Conservation (phyloP, 2,113 vertebrate genomes). For the Trogon surrucura region DNA sequence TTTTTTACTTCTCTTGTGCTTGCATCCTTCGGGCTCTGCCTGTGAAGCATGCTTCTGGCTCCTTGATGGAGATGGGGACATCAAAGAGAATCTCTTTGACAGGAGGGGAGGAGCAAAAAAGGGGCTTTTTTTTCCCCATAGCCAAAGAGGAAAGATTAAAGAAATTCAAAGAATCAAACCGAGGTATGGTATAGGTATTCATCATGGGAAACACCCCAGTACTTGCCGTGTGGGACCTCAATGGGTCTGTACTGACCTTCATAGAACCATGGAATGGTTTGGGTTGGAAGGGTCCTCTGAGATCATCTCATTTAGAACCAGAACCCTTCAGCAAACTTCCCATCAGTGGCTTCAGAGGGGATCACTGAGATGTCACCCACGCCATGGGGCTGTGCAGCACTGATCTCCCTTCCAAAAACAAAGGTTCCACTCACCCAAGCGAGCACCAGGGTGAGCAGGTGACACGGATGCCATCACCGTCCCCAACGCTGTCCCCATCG, state of each 20-base stretch:
- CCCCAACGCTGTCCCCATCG: too few species aligned
- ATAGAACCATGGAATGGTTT: too few species aligned
- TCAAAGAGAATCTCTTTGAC: not conserved
- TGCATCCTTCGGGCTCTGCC: not conserved
- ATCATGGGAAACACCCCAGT: not conserved
- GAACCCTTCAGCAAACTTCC: not conserved
- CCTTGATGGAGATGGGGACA: not conserved
- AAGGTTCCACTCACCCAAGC: not conserved
- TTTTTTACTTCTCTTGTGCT: not conserved
- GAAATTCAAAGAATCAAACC: not conserved
- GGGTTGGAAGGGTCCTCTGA: too few species aligned
- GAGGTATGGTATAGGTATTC: not conserved
- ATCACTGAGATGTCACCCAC: not conserved
- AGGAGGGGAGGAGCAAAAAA: not conserved
- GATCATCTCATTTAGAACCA: too few species aligned
- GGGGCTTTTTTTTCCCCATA: not conserved
- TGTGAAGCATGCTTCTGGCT: not conserved
- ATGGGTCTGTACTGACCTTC: not conserved
- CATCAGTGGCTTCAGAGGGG: fast-evolving
- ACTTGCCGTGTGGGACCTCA: not conserved
- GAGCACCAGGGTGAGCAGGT: not conserved
- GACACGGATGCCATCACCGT: fast-evolving
- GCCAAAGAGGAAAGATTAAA: not conserved
- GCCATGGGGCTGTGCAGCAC: fast-evolving
- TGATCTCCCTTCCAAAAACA: not conserved